Percentiles rank a stretch among this genome's conserved stretches.
phyloP scores from a whole-genome alignment of 2,113 vertebrate species.

The Cynopterus brachyotis region DNA sequence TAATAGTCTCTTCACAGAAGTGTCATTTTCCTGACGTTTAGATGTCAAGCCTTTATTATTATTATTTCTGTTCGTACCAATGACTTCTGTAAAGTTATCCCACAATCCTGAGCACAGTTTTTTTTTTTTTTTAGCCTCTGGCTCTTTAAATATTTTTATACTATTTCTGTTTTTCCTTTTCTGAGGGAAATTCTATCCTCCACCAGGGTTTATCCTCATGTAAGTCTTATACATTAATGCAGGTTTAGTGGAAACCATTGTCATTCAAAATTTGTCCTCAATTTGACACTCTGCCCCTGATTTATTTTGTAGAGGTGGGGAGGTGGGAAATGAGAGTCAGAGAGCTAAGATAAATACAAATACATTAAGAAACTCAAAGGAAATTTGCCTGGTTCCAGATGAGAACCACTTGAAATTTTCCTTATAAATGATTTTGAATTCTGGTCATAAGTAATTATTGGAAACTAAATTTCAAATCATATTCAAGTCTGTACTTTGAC shows the following conservation, averaged over 20 bases:
- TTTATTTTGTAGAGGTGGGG: not conserved
- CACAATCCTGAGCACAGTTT: not conserved
- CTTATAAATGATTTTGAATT: conserved; percentile 45
- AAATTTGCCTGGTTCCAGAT: not conserved
- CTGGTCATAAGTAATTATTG: conserved; percentile 59
- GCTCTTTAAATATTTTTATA: not conserved
- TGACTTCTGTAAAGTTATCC: not conserved
- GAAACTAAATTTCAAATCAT: conserved; percentile 55
- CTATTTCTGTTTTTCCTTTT: not conserved
- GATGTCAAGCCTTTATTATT: not conserved
- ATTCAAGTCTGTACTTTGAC: conserved; percentile 62
- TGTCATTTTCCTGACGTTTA: not conserved
- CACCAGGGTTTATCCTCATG: not conserved
- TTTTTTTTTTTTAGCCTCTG: not conserved
- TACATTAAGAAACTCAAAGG: not conserved
- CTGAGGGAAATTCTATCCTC: not conserved
- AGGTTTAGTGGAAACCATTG: not conserved
- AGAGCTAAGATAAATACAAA: not conserved
- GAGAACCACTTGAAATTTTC: not conserved
- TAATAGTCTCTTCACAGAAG: not conserved
- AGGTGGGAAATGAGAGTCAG: too few species aligned
- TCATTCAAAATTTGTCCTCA: not conserved
- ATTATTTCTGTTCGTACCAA: not conserved
- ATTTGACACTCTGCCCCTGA: not conserved
- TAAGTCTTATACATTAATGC: not conserved